These are phyloP conservation scores for Drosophila nigromelanica DNA, from an alignment of 1,140 invertebrate genomes.

Conservation along the genomic window DNA sequence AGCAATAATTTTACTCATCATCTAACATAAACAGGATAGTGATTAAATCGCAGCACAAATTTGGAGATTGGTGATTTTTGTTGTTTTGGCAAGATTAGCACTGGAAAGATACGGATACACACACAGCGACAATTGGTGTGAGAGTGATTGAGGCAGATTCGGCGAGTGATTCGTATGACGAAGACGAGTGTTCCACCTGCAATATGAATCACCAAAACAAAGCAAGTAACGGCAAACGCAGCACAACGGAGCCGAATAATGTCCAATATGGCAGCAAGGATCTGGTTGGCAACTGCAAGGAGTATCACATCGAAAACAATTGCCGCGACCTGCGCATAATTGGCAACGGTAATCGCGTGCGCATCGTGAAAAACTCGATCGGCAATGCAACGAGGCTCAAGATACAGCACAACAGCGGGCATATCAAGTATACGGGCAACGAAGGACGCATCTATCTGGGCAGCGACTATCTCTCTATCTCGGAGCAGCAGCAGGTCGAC, in stretches of 20 bases:
- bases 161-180: slow-evolving; percentile 71
- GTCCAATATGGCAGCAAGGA: slow-evolving; percentile 50
- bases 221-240: slow-evolving; percentile 25
- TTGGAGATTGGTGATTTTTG: slow-evolving; percentile 55
- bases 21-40: slow-evolving; percentile 29
- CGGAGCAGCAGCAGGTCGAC: slow-evolving; percentile 65
- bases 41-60: slow-evolving; percentile 31
- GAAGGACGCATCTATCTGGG: slow-evolving; percentile 78
- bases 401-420: slow-evolving; percentile 65
- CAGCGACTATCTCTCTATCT: too few species aligned
- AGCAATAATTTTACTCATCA: neutral
- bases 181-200: slow-evolving; percentile 63
- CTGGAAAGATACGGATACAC: slow-evolving; percentile 45
- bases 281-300: slow-evolving; percentile 77
- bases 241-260: slow-evolving; percentile 11
- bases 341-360: slow-evolving; percentile 74
- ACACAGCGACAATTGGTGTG: slow-evolving; percentile 57
- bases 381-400: slow-evolving; percentile 73
- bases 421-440: slow-evolving; percentile 73
- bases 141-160: slow-evolving; percentile 67
- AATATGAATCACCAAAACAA: slow-evolving; percentile 46
- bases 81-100: slow-evolving; percentile 55
- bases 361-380: slow-evolving; percentile 66
- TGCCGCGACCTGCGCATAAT: slow-evolving; percentile 68
- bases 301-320: slow-evolving; percentile 78